These are phyloP conservation scores for Todiramphus chloris DNA, from an alignment of 2,113 vertebrate genomes.

Conservation along the genomic window DNA sequence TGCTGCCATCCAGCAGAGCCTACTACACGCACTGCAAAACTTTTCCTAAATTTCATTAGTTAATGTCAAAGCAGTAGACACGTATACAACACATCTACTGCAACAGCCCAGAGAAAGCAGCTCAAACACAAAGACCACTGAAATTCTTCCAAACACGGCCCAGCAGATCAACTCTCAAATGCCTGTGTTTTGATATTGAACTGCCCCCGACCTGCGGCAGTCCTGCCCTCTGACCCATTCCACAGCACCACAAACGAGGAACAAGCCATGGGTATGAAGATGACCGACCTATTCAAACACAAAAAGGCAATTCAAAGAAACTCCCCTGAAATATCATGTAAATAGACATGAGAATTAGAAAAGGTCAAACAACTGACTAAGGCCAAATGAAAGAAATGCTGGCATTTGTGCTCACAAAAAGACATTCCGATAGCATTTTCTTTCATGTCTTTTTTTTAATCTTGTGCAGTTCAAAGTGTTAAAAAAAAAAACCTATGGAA, in stretches of 20 bases:
- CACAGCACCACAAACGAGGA: not conserved
- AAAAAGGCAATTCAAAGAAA: not conserved
- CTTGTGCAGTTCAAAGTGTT: not conserved
- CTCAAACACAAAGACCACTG: not conserved
- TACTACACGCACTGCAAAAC: not conserved
- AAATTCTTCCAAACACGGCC: not conserved
- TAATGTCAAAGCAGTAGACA: not conserved
- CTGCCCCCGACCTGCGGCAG: not conserved
- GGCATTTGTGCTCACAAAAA: not conserved
- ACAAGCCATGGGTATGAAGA: not conserved
- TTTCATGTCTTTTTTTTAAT: not conserved
- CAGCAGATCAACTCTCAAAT: not conserved
- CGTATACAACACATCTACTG: not conserved
- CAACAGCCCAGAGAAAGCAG: not conserved
- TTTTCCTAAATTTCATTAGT: not conserved
- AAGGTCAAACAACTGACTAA: not conserved
- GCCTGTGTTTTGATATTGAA: not conserved
- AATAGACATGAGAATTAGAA: not conserved
- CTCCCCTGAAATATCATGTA: not conserved
- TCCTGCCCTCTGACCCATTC: not conserved
- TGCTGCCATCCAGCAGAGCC: not conserved
- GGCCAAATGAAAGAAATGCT: not conserved
- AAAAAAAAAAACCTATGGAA: not conserved
- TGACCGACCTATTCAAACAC: not conserved
- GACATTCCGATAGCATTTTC: not conserved